Evolutionary conservation across 2,888 invertebrate genomes (phyloP), one percentile per base, ranked within the genome.

Genomic region (Heteromyza rotundicornis): DNA sequence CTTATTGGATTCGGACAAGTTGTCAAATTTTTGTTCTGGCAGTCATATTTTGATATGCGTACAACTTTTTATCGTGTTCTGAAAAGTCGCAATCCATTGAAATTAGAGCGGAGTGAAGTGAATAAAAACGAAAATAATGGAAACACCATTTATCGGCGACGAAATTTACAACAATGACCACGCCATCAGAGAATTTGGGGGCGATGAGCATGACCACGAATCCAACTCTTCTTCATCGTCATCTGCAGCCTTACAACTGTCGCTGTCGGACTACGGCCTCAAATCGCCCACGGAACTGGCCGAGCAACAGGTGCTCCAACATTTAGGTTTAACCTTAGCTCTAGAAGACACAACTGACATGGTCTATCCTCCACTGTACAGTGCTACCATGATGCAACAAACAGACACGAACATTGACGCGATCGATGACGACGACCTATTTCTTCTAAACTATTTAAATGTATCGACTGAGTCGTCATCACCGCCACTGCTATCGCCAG

Each of bases 261-360:
- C 14, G 40, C 14, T n/a, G 16, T 40, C 40, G n/a, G n/a, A n/a
- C n/a, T n/a, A n/a, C n/a, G n/a, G n/a, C n/a, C n/a, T n/a, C n/a
- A n/a, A n/a, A n/a, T 40, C 40, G 40, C 16, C 5, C 7, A 5
- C 27, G 27, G 27, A 27, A 5, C 7, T 27, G 27, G 16, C 16
- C 2, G 40, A 40, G 16, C 40, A 40, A 40, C 79, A 79, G 79
- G 79, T 79, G 80, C 78, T 79, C 68, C 77, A 76, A 68, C 75
- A 77, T 64, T 67, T 78, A 72, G 73, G 73, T 62, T 72, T 79
- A 74, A 77, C 73, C 68, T 68, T 77, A 58, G 65, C 71, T 65
- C 70, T 77, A 65, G 69, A 73, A 65, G 75, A 76, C 68, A 70
- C 70, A 59, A 63, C 67, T 50, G 70, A 72, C 60, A 59, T 71